Evolutionary conservation across 2,113 vertebrate genomes (phyloP), one percentile per base, ranked within the genome.

Genomic region (Hemibagrus wyckioides): DNA sequence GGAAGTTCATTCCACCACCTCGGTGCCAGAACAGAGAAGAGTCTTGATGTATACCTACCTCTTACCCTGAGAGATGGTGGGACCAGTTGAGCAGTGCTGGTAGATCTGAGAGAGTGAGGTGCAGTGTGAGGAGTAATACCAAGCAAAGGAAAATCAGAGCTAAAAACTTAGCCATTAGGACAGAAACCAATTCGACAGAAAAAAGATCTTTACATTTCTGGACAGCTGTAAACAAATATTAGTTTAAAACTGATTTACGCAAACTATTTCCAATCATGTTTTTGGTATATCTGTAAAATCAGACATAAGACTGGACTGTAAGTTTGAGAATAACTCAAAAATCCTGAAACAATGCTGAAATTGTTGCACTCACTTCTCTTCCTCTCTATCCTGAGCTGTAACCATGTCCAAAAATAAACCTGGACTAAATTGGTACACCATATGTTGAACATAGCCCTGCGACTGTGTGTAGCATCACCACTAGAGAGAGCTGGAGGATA

Each of bases 401-500:
- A 67, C 2, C 7, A 15, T 48, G 57, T 19, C 6, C 44, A 50
- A 33, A 61, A 33, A 39, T 69, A 5, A 50, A 30, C 1, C 30
- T 57, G 44, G 69, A 30, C 41, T 79, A 48, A 77, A 33, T 9
- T 73, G 9, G 8, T 25, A 11, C 30, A 56, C 23, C 65, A n/a
- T 41, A 6, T 41, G 15, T 23, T 80, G 52, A 30, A 41, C 30
- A 17, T 44, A 67, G 21, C 25, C 48, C 28, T 63, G 14, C 5
- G 15, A n/a, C 36, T 84, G 67, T 56, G 19, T 50, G 52, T 39
- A 1, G 0, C 17, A 4, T 36, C 14, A 41, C 73, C 93, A 85
- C 92, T 91, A 94, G 94, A 94, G 91, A 91, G 92, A 85, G 91
- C 23, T 90, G 23, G 56, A 93, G 90, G 82, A 91, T 86, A 17